These are phyloP conservation scores for Drosophila ercepeae DNA, from an alignment of 1,140 invertebrate genomes.

Conservation along the genomic window DNA sequence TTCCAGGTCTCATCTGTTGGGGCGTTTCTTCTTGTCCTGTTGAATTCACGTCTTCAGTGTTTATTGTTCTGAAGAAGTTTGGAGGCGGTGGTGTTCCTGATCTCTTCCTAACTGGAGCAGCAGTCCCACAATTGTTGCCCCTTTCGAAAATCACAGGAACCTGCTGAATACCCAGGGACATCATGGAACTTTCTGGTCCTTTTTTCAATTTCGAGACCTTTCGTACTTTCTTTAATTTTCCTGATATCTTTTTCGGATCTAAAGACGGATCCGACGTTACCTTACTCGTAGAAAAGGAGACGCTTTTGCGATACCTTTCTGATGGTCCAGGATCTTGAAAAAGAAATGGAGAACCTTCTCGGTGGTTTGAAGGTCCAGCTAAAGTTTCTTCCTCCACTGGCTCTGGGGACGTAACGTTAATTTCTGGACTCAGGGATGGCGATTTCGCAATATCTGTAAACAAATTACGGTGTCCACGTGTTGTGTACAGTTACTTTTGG, in stretches of 20 bases:
- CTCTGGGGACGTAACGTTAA: background rate
- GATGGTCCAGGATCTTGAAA: background rate
- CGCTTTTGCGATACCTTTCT: background rate
- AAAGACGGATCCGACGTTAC: no score
- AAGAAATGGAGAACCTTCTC: background rate
- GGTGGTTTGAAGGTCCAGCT: background rate
- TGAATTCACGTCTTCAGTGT: background rate
- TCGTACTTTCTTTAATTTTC: background rate
- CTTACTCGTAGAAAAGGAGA: no score
- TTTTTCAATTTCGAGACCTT: background rate
- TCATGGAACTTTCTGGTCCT: background rate
- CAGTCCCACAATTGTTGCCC: background rate
- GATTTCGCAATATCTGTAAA: background rate
- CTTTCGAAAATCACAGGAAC: background rate
- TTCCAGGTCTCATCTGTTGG: background rate
- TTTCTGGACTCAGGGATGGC: no score
- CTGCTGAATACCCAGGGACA: no score
- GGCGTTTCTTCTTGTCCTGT: background rate
- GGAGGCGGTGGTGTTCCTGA: background rate
- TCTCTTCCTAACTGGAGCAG: background rate
- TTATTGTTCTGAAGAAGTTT: background rate
- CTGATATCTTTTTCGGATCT: background rate
- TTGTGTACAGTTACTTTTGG: background rate
- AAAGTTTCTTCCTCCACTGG: no score
- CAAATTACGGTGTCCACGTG: no score